These are phyloP conservation scores for Hirudo medicinalis DNA, from an alignment of 1,140 invertebrate genomes.

Conservation along the genomic window DNA sequence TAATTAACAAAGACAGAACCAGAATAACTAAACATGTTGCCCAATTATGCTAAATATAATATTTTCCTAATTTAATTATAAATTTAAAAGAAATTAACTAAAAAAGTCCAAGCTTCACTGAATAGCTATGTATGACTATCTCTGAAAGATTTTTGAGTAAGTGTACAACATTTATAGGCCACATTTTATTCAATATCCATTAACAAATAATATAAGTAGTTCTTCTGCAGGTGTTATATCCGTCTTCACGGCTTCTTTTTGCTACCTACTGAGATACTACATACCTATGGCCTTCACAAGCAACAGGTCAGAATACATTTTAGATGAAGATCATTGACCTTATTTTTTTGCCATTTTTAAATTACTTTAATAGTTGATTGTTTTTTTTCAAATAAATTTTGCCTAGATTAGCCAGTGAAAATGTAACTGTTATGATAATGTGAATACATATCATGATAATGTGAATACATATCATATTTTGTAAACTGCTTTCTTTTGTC, in stretches of 20 bases:
- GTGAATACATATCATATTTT: too few relatives aligned
- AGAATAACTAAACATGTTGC: too few relatives aligned
- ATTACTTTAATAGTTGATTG: not conserved
- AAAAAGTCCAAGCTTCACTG: too few relatives aligned
- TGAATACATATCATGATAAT: too few relatives aligned
- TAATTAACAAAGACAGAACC: too few relatives aligned
- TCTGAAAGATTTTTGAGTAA: not conserved
- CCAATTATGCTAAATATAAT: too few relatives aligned
- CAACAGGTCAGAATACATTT: not conserved
- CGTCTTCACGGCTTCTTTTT: conserved; percentile 2
- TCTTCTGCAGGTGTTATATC: conserved; percentile 15
- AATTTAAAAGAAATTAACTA: too few relatives aligned
- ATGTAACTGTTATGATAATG: not conserved
- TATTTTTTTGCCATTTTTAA: not conserved
- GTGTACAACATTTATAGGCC: too few relatives aligned
- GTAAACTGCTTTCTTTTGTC: conserved; percentile 1
- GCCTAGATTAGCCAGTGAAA: not conserved
- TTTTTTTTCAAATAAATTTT: not conserved
- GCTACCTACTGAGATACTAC: conserved; percentile 17
- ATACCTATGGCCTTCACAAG: conserved; percentile 20
- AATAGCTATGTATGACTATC: not conserved
- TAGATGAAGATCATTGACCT: not conserved
- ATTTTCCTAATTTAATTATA: too few relatives aligned
- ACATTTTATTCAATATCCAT: not conserved
- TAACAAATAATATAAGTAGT: not conserved